Evolutionary conservation across 2,113 vertebrate species (phyloP).

Genomic region (Chionomys nivalis): DNA sequence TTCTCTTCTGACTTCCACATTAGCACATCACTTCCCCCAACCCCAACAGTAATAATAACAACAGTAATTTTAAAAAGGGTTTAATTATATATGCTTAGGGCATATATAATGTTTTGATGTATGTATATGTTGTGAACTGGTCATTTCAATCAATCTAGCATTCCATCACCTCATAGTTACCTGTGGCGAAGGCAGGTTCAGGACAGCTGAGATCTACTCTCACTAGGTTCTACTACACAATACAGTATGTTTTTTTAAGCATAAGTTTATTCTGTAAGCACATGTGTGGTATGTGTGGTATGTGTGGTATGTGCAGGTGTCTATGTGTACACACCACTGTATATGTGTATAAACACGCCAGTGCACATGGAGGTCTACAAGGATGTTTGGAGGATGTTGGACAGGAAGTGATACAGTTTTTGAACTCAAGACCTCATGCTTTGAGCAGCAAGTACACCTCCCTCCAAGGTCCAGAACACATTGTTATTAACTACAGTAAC

Average conservation of each 20-base stretch:
- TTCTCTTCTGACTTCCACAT: not conserved
- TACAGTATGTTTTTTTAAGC: not conserved
- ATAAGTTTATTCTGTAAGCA: not conserved
- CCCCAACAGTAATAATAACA: not conserved
- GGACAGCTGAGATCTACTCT: not conserved
- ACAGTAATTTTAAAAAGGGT: not conserved
- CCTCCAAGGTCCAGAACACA: not conserved
- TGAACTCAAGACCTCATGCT: not conserved
- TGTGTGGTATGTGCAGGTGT: not conserved
- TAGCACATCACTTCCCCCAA: not conserved
- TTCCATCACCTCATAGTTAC: not conserved
- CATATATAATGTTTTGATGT: not conserved
- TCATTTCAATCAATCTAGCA: not conserved
- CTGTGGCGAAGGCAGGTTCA: not conserved
- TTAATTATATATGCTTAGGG: not conserved
- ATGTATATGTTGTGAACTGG: not conserved
- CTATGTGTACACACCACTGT: too few relatives aligned
- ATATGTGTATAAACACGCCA: not conserved
- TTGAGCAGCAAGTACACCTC: not conserved
- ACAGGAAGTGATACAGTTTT: not conserved
- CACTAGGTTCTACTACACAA: not conserved
- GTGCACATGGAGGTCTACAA: not conserved
- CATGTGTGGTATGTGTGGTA: not conserved
- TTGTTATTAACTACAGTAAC: not conserved
- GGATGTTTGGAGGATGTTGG: not conserved